Conservation (phyloP, 2,113 vertebrate species). For the Larimichthys crocea region DNA sequence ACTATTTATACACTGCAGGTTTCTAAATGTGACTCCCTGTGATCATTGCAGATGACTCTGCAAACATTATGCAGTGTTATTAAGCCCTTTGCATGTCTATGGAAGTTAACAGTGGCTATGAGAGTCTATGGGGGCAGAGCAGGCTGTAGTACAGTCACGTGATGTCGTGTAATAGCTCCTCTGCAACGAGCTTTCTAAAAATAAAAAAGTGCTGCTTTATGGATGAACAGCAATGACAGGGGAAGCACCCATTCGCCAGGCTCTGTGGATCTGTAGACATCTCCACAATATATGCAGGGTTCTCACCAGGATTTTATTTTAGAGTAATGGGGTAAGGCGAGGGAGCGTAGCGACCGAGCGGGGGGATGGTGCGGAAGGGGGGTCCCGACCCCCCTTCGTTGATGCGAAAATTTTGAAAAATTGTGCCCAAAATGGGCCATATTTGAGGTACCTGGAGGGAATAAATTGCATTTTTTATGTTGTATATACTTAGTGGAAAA, state of each 20-base stretch:
- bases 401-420: no score
- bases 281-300: neutral
- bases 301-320: no score
- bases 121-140: slow-evolving; percentile 18
- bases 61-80: neutral
- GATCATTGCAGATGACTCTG: neutral
- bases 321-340: no score
- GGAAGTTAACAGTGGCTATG: neutral
- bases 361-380: no score
- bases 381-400: no score
- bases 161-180: slow-evolving; percentile 41
- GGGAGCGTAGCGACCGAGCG: no score
- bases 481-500: no score
- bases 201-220: slow-evolving; percentile 70
- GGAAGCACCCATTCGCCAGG: slow-evolving; percentile 10
- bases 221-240: slow-evolving; percentile 37
- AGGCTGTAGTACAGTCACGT: slow-evolving; percentile 56
- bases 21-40: neutral
- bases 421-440: no score
- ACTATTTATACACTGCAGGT: neutral
- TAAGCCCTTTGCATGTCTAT: neutral
- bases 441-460: no score
- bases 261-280: neutral
- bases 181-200: slow-evolving; percentile 69
- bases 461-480: no score